Percentiles rank a stretch among this genome's conserved stretches.
These are phyloP conservation scores for Lota lota DNA, from an alignment of 2,113 vertebrate genomes.

Conservation along the genomic window DNA sequence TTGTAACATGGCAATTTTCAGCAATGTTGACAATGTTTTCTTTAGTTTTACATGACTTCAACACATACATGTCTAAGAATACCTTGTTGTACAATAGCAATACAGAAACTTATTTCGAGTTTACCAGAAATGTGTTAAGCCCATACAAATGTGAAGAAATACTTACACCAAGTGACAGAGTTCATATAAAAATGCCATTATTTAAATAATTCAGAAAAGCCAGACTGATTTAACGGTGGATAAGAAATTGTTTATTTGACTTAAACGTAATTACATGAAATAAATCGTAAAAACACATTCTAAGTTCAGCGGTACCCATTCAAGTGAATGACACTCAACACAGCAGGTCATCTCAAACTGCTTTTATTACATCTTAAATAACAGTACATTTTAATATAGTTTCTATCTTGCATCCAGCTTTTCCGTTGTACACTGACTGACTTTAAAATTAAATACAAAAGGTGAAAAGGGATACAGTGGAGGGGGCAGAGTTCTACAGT, in stretches of 20 bases:
- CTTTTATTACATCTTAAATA: conserved; percentile 99
- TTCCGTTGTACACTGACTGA: conserved; percentile 98
- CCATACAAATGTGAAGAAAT: too few relatives aligned
- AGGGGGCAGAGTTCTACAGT: conserved; percentile 90
- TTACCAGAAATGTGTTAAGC: too few relatives aligned
- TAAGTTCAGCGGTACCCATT: conserved; percentile 47
- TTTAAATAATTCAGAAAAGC: conserved; percentile 24
- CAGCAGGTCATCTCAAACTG: conserved; percentile 96
- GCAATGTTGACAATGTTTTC: too few relatives aligned
- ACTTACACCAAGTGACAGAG: too few relatives aligned
- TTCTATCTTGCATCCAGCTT: conserved; percentile 99
- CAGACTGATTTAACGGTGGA: conserved; percentile 52
- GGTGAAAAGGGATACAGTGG: conserved; percentile 83
- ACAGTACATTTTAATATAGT: conserved; percentile 99
- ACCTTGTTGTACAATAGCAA: too few relatives aligned
- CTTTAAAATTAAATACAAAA: conserved; percentile 99
- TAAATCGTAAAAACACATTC: conserved; percentile 61
- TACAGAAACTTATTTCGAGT: too few relatives aligned
- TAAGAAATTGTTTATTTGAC: conserved; percentile 64
- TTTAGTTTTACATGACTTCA: too few relatives aligned
- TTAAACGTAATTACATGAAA: conserved; percentile 59
- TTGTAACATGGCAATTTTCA: too few relatives aligned
- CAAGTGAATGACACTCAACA: conserved; percentile 66
- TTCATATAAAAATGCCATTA: too few relatives aligned
- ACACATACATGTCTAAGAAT: too few relatives aligned